These are phyloP conservation scores for Stratiomys singularior DNA, from an alignment of 2,888 invertebrate genomes.

Conservation along the genomic window DNA sequence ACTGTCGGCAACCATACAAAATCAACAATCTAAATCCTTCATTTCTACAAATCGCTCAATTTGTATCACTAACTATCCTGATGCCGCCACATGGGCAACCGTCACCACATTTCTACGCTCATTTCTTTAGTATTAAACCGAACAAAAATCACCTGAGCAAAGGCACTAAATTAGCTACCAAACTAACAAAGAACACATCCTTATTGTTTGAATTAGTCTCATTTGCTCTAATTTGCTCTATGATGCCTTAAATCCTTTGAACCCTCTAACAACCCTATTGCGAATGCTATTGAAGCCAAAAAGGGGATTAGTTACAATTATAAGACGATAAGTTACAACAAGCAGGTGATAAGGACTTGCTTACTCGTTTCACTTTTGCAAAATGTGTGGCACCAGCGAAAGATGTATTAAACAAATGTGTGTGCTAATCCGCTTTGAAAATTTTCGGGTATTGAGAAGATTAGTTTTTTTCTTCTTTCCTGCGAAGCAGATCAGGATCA, in stretches of 20 bases:
- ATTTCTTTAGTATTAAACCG: too few species aligned
- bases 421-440: neutral
- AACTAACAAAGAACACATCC: neutral
- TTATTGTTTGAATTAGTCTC: constrained; percentile 29
- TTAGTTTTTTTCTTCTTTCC: too few species aligned
- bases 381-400: neutral
- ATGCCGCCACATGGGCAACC: too few species aligned
- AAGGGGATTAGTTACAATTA: constrained; percentile 41
- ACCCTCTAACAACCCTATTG: constrained; percentile 17
- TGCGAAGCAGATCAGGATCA: too few species aligned
- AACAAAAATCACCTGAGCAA: constrained; percentile 40
- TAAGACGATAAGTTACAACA: constrained; percentile 22
- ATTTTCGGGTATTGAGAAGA: neutral
- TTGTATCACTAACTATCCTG: too few species aligned
- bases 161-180: constrained; percentile 30
- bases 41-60: too few species aligned
- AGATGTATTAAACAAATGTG: neutral
- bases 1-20: too few species aligned
- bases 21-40: too few species aligned
- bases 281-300: neutral
- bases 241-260: constrained; percentile 14
- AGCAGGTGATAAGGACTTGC: constrained; percentile 41
- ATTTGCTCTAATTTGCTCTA: neutral
- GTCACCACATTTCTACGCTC: too few species aligned
- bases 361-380: neutral